Base-by-base conservation (phyloP, 2,888 invertebrate genomes). In the Altica lythri region DNA sequence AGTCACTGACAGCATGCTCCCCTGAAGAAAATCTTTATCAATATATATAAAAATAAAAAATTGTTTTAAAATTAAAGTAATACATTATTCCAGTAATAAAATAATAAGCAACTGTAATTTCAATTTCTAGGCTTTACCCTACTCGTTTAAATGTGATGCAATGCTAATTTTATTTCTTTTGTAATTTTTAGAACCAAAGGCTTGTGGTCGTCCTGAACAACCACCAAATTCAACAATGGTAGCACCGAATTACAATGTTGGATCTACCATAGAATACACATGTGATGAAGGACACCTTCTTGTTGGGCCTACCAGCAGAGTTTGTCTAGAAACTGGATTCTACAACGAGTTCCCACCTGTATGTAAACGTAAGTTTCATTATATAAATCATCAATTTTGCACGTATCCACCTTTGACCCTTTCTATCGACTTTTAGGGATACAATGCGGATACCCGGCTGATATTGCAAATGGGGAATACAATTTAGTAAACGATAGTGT, bases 271-370 rank as follows among this genome's bases (percentile, higher is more conserved):
- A 40, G 88, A 92, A 69, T 94, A 94, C 77, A 79, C 84, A 19
- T 95, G 95, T 69, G 91, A 91, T 68, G 84, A 86, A 9, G 94
- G 94, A 0, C 92, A 93, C 71, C 80, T 94, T 37, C 81, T 94
- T 2, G 91, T 95, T 19, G 94, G 95, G 1, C 93, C 94, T 0
- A 83, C 88, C 0, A 83, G 85, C 4, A 81, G 95, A 67, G 89
- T 89, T 13, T 95, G 95, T 63, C 81, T 93, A 34, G 89, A 93
- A 60, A 94, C 92, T 3, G 95, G 95, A 34, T 95, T 95, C 78
- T 95, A 92, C 73, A 92, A 92, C 65, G 94, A 94, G 73, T 94
- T 93, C 71, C 92, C 94, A 19, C 94, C 95, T 0, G 92, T 93
- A 34, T 95, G 95, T 76, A 91, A 92, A 85, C 86, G 94, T 94